Conservation (phyloP, 2,888 invertebrate genomes). For the Hydraecia micacea region DNA sequence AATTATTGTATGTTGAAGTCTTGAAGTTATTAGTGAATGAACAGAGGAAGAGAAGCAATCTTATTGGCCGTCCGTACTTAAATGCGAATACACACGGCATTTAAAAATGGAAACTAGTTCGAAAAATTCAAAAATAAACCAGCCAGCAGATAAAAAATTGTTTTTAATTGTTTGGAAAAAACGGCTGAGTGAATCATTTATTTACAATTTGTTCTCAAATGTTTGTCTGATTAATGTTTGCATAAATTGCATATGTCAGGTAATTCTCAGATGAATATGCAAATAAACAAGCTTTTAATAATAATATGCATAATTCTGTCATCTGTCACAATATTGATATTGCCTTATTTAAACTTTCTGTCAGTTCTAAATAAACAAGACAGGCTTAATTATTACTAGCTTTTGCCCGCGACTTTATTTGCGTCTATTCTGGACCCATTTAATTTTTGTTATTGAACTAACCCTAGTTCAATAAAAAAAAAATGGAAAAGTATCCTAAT, state of each 20-base stretch:
- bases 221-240: constrained; percentile 50
- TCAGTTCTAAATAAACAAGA: background rate
- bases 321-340: constrained; percentile 40
- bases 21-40: background rate
- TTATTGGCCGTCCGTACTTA: background rate
- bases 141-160: background rate
- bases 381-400: background rate
- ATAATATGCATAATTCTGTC: constrained; percentile 46
- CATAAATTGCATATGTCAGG: constrained; percentile 47
- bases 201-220: constrained; percentile 26
- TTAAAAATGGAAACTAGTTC: background rate
- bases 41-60: background rate
- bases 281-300: constrained; percentile 53
- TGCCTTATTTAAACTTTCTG: constrained; percentile 19
- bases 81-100: background rate
- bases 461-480: no score
- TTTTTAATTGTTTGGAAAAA: background rate
- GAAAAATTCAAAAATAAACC: background rate
- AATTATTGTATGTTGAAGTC: background rate
- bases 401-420: background rate
- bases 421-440: background rate
- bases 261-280: constrained; percentile 50
- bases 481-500: background rate
- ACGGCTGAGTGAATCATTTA: constrained; percentile 4
- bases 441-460: background rate